phyloP scores from a whole-genome alignment of 2,113 vertebrate genomes.

The Periophthalmodon schlosseri region DNA sequence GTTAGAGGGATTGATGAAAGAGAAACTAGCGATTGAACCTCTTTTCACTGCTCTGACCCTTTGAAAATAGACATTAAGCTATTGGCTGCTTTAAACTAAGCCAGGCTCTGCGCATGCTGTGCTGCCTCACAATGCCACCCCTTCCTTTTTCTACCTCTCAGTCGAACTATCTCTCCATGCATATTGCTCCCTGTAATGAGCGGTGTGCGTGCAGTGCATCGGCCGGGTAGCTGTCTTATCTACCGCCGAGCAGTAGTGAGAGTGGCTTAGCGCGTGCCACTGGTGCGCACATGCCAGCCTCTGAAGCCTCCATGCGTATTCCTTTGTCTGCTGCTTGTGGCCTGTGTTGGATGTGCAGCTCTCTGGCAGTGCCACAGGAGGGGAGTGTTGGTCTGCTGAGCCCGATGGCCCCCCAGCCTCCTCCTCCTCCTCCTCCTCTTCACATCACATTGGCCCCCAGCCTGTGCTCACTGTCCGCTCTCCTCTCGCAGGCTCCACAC shows the following conservation, averaged over 20 bases:
- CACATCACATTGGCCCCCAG: conserved; percentile 31
- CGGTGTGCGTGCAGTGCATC: conserved; percentile 36
- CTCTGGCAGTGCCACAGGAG: conserved; percentile 74
- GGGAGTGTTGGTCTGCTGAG: conserved; percentile 70
- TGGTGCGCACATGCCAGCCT: neutral
- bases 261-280: conserved; percentile 20
- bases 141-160: conserved; percentile 34
- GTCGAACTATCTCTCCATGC: conserved; percentile 46
- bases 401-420: conserved; percentile 32
- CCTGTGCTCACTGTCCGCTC: neutral
- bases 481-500: neutral
- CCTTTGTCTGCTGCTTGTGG: neutral
- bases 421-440: conserved; percentile 13
- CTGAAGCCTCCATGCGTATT: neutral
- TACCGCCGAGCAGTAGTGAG: conserved; percentile 54
- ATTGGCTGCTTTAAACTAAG: conserved; percentile 26
- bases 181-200: conserved; percentile 60
- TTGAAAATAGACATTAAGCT: conserved; percentile 31
- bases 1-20: conserved; percentile 42
- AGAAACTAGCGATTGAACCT: conserved; percentile 36
- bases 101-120: conserved; percentile 14
- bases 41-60: conserved; percentile 14
- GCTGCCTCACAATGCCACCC: conserved; percentile 14
- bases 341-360: conserved; percentile 59
- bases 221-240: conserved; percentile 63